Evolutionary conservation across 2,113 vertebrate species (phyloP).

Genomic region (Cebidichthys violaceus): DNA sequence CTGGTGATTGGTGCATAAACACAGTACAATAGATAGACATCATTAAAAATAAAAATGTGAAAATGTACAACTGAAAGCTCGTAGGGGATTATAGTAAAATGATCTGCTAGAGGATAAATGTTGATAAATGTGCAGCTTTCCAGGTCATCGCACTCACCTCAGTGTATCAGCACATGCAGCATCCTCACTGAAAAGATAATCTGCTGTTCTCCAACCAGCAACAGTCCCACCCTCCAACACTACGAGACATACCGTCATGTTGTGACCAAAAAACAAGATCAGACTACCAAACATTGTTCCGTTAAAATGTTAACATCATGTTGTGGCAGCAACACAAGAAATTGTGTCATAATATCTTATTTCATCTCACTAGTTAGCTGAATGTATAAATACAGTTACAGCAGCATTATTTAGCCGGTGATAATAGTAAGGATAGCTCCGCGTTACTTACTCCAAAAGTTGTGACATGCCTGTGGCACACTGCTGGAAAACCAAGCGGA

Average conservation of each 20-base stretch:
- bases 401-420: neutral
- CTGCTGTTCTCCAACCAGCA: slow-evolving; percentile 68
- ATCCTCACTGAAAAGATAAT: slow-evolving; percentile 80
- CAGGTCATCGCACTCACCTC: slow-evolving; percentile 52
- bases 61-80: neutral
- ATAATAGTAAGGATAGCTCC: neutral
- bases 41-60: neutral
- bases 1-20: neutral
- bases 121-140: slow-evolving; percentile 5
- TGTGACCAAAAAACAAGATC: neutral
- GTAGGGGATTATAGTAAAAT: neutral
- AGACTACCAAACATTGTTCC: neutral
- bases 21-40: neutral
- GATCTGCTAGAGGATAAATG: neutral
- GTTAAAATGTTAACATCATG: neutral
- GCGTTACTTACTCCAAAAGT: slow-evolving; percentile 81
- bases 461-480: slow-evolving; percentile 50
- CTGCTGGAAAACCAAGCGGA: slow-evolving; percentile 84
- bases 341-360: neutral
- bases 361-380: neutral
- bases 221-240: slow-evolving; percentile 66
- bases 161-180: slow-evolving; percentile 75
- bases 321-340: neutral
- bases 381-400: neutral
- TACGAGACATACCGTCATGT: slow-evolving; percentile 8